Conservation (phyloP, 2,888 invertebrate genomes). For the Leptinotarsa rubiginosa region DNA sequence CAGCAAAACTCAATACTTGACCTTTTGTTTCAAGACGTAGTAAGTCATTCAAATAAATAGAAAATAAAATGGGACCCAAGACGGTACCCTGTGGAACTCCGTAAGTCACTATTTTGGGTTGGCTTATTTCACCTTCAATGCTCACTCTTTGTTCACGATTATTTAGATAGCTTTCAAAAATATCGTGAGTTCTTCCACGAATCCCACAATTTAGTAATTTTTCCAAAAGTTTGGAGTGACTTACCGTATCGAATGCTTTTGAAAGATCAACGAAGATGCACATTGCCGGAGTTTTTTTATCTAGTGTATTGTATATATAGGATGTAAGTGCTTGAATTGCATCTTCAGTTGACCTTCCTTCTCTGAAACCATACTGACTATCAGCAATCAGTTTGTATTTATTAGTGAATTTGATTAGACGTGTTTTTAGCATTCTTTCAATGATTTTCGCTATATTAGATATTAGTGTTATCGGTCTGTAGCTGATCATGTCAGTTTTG, state of each 20-base stretch:
- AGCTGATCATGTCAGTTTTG: slow-evolving; percentile 19
- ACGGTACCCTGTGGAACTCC: slow-evolving; percentile 10
- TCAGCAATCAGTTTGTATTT: slow-evolving; percentile 6
- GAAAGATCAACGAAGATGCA: slow-evolving; percentile 15
- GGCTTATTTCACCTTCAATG: not conserved
- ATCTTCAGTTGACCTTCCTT: no score
- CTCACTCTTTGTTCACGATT: slow-evolving; percentile 8
- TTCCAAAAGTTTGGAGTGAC: slow-evolving; percentile 6
- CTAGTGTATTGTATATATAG: no score
- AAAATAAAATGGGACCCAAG: not conserved
- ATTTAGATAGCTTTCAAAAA: slow-evolving; percentile 1
- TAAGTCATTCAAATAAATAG: slow-evolving; percentile 5
- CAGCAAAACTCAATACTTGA: slow-evolving; percentile 5
- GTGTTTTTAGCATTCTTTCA: slow-evolving; percentile 6
- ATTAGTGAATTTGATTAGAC: slow-evolving; percentile 11
- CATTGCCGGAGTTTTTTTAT: not conserved
- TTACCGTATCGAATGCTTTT: no score
- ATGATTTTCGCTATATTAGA: slow-evolving; percentile 13
- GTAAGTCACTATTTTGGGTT: slow-evolving; percentile 3
- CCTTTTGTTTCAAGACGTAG: slow-evolving; percentile 17
- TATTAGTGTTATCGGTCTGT: not conserved
- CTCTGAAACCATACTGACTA: not conserved
- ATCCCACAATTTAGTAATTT: slow-evolving; percentile 12
- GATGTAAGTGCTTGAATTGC: no score
- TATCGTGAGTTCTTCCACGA: not conserved